phyloP scores from a whole-genome alignment of 2,888 invertebrate genomes.

The Peribatodes rhomboidaria region DNA sequence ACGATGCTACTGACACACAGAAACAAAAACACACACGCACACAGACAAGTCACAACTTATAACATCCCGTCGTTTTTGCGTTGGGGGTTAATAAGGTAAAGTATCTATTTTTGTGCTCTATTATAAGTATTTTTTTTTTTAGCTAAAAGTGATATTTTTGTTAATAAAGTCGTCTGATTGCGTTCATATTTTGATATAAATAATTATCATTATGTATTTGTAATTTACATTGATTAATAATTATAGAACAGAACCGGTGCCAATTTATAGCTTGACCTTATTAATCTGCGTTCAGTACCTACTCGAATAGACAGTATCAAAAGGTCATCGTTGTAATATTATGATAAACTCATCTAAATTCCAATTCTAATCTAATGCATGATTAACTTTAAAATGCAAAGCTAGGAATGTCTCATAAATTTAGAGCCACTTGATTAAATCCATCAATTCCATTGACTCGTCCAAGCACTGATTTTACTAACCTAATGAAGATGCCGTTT shows the following conservation, averaged over 20 bases:
- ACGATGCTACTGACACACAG: too few species aligned
- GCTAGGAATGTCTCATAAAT: too few species aligned
- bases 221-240: slow-evolving; percentile 16
- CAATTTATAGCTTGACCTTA: slow-evolving; percentile 27
- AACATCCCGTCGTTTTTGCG: too few species aligned
- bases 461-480: too few species aligned
- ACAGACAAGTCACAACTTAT: too few species aligned
- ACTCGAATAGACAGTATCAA: slow-evolving; percentile 1
- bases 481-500: not conserved
- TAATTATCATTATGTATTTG: not conserved
- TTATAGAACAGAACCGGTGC: slow-evolving; percentile 20
- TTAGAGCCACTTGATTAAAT: too few species aligned
- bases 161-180: not conserved
- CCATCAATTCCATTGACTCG: too few species aligned
- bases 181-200: not conserved
- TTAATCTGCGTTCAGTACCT: slow-evolving; percentile 15
- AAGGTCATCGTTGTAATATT: slow-evolving; percentile 17
- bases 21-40: too few species aligned
- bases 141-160: slow-evolving; percentile 1
- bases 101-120: not conserved
- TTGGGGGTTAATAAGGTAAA: too few species aligned
- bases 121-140: not conserved
- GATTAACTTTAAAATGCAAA: not conserved
- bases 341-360: not conserved
- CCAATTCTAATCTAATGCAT: not conserved